phyloP scores from a whole-genome alignment of 2,113 vertebrate species.

The Cettia cetti region DNA sequence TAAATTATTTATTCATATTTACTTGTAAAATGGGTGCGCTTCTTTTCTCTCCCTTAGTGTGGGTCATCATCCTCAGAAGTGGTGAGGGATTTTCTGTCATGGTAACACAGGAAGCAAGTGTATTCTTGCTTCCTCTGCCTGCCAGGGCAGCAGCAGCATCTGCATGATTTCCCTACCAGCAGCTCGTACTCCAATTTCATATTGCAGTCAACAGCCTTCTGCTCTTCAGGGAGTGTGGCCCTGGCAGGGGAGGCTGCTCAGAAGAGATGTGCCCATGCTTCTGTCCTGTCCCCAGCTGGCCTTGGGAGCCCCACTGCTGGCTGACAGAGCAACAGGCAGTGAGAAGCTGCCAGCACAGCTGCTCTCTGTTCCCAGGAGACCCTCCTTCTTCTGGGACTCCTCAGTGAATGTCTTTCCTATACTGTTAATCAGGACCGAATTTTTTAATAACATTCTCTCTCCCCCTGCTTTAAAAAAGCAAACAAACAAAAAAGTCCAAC shows the following conservation, averaged over 20 bases:
- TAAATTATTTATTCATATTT: background rate
- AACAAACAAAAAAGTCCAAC: background rate
- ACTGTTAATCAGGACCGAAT: background rate
- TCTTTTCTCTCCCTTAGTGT: background rate
- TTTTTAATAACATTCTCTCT: background rate
- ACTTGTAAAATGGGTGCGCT: background rate
- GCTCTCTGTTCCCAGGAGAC: background rate
- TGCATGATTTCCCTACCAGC: background rate
- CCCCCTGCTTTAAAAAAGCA: accelerated
- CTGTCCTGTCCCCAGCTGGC: background rate
- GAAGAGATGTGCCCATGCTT: accelerated
- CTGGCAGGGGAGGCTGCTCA: background rate
- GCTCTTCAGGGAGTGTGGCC: background rate
- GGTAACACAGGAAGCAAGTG: background rate
- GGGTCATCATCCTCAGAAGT: background rate
- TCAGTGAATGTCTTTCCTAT: background rate
- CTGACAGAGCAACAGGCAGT: background rate
- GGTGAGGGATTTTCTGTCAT: background rate
- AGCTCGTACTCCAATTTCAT: background rate
- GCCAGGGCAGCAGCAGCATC: background rate
- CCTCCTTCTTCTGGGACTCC: background rate
- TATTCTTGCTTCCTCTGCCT: background rate
- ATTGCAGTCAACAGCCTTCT: background rate
- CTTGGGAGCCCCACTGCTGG: background rate
- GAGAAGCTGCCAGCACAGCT: background rate